phyloP scores from a whole-genome alignment of 2,797 vertebrate species.

The Schizopygopsis pylzovi region DNA sequence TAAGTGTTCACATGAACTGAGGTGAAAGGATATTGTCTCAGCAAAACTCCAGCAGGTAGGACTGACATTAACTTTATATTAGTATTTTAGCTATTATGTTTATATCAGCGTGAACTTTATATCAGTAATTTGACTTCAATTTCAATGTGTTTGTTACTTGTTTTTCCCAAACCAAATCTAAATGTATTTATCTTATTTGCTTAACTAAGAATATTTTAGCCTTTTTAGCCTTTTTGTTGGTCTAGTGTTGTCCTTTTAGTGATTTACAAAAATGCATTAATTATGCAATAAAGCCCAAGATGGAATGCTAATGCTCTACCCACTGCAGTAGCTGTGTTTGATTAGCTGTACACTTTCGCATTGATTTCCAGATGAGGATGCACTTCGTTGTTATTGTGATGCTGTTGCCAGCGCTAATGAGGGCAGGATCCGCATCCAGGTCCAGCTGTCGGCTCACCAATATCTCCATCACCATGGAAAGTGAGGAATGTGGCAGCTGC shows the following conservation, averaged over 20 bases:
- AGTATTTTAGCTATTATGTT: constrained; percentile 11
- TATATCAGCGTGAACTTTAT: constrained; percentile 14
- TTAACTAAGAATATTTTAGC: background rate
- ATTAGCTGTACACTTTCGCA: constrained; percentile 16
- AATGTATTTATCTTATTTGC: background rate
- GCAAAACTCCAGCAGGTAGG: constrained; percentile 58
- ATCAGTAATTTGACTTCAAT: constrained; percentile 52
- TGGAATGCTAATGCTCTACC: background rate
- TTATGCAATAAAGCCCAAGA: background rate
- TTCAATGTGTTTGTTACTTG: constrained; percentile 33
- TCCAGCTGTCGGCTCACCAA: constrained; percentile 79
- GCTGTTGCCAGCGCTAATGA: constrained; percentile 76
- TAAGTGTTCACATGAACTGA: constrained; percentile 49
- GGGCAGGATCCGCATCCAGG: constrained; percentile 73
- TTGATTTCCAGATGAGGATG: constrained; percentile 69
- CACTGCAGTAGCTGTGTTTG: constrained; percentile 21
- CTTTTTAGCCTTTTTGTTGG: background rate
- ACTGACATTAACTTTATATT: constrained; percentile 32
- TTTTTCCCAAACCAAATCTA: background rate
- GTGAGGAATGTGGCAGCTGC: constrained; percentile 81
- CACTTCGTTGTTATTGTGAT: constrained; percentile 81
- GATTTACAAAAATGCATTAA: background rate
- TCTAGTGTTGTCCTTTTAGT: background rate
- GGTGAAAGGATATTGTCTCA: constrained; percentile 36
- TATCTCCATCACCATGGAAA: constrained; percentile 83